Base-by-base conservation (phyloP, 2,113 vertebrate genomes). In the Numida meleagris region DNA sequence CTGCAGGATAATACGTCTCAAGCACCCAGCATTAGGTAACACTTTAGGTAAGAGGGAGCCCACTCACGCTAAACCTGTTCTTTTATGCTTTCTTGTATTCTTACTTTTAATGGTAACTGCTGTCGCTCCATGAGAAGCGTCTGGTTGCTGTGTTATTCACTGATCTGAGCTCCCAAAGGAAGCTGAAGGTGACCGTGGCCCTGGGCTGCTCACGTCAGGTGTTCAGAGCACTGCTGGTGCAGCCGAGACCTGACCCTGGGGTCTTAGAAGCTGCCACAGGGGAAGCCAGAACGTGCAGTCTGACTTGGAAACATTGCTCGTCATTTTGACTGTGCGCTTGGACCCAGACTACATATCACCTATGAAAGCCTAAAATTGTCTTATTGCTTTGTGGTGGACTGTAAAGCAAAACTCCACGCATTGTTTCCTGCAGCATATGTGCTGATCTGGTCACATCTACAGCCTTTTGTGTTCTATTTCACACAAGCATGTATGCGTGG, bases 311-410 rank as follows among this genome's bases (percentile, higher is more conserved):
- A 8, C 1, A 4, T 27, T 34, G 72, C 53, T 68, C 83, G 4
- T 21, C 3, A 0, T 3, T 15, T 46, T 67, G 58, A 9, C 42
- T 6, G 33, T 1, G 77, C 66, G 3, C 12, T 23, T 9, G 71
- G 46, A 12, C 68, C 31, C 14, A 33, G 51, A 46, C 34, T 1
- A 43, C 29, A 21, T 0, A 1, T 4, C 40, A 55, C 6, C 48
- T 12, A 2, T 8, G 31, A 34, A 51, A 91, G 14, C 23, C 66
- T 57, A 8, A n/a, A 70, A 7, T 17, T 33, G 24, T 24, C 74
- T 24, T 51, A n/a, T 10, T 27, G 0, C 68, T 71, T 9, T 15
- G 21, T 2, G 3, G 40, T 4, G 40, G 40, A 5, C 45, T 62
- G 45, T 9, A 70, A 40, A 11, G 63, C 4, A 46, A 45, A 45